phyloP scores from a whole-genome alignment of 1,140 invertebrate genomes.

The Formica selysi region DNA sequence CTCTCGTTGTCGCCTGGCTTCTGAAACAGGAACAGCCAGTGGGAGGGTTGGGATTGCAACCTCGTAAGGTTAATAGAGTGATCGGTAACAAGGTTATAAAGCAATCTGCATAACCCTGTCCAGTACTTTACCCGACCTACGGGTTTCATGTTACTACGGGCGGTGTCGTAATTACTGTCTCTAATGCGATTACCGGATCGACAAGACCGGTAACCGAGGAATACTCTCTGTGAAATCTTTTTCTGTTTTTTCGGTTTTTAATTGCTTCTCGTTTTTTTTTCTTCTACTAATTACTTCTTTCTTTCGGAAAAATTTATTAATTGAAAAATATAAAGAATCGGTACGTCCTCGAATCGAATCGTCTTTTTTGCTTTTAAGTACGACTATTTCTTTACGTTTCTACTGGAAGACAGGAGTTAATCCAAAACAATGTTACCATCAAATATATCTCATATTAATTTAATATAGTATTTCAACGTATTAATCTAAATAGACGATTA shows the following conservation, averaged over 20 bases:
- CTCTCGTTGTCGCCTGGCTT: constrained; percentile 34
- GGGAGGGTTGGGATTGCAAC: constrained; percentile 63
- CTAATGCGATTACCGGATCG: constrained; percentile 84
- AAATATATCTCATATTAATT: not conserved
- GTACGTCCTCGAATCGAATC: not conserved
- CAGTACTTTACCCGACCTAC: constrained; percentile 79
- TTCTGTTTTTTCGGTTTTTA: constrained; percentile 7
- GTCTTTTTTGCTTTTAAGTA: not conserved
- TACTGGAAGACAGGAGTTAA: not conserved
- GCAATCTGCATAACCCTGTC: constrained; percentile 86
- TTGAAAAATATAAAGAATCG: too few relatives aligned
- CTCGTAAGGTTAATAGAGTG: constrained; percentile 84
- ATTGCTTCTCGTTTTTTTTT: not conserved
- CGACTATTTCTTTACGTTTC: not conserved
- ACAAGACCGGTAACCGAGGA: constrained; percentile 82
- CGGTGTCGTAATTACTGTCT: constrained; percentile 83
- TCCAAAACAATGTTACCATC: not conserved
- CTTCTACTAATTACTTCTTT: not conserved
- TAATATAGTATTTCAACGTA: not conserved
- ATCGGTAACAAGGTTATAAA: constrained; percentile 86
- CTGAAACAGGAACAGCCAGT: constrained; percentile 15
- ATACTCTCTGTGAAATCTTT: constrained; percentile 40
- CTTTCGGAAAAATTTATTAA: not conserved
- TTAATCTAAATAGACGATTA: not conserved
- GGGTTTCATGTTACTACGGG: constrained; percentile 65